These are phyloP conservation scores for Myotis planiceps DNA, from an alignment of 2,797 vertebrate species.

Conservation along the genomic window DNA sequence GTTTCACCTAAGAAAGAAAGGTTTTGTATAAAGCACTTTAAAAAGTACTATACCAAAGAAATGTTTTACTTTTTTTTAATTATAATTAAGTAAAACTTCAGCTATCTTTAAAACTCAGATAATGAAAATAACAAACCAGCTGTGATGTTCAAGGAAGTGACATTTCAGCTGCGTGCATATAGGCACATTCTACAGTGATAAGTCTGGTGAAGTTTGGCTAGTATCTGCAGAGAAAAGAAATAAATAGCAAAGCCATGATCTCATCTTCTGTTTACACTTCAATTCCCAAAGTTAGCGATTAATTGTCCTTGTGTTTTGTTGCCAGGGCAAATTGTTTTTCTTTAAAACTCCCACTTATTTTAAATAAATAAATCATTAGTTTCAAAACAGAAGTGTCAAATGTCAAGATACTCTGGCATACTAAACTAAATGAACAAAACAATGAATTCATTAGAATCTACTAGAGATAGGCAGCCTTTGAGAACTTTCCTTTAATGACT, in stretches of 20 bases:
- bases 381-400: conserved; percentile 77
- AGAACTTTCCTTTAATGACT: conserved; percentile 14
- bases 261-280: conserved; percentile 80
- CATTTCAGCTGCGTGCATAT: not conserved
- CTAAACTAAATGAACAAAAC: conserved; percentile 61
- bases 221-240: conserved; percentile 52
- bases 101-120: conserved; percentile 1
- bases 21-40: not conserved
- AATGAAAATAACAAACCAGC: not conserved
- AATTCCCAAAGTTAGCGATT: conserved; percentile 74
- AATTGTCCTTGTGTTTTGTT: conserved; percentile 74
- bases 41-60: not conserved
- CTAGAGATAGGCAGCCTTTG: conserved; percentile 53
- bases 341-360: conserved; percentile 70
- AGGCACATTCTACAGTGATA: not conserved
- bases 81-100: not conserved
- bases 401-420: conserved; percentile 71
- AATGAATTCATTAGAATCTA: conserved; percentile 61
- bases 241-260: conserved; percentile 70
- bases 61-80: not conserved
- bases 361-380: conserved; percentile 80
- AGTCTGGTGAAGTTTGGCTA: not conserved
- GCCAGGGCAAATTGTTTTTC: conserved; percentile 75
- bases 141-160: not conserved
- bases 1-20: not conserved